phyloP scores from a whole-genome alignment of 2,888 invertebrate genomes.

The Heliconius sara region DNA sequence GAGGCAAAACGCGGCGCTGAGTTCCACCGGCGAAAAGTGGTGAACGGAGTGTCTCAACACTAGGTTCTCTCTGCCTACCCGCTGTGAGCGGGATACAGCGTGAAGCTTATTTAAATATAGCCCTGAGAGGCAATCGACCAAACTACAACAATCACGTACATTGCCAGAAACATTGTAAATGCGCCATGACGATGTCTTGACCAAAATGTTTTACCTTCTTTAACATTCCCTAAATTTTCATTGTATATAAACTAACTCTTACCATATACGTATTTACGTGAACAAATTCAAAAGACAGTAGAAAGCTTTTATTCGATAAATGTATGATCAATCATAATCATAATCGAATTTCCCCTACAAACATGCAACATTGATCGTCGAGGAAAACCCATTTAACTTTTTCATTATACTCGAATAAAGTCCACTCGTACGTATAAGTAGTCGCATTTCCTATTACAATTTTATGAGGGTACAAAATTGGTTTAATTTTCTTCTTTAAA shows the following conservation, averaged over 20 bases:
- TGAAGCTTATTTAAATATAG: neutral
- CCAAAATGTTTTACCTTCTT: too few relatives aligned
- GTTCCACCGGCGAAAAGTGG: too few relatives aligned
- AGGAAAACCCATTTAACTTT: conserved; percentile 30
- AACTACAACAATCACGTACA: neutral
- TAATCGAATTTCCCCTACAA: neutral
- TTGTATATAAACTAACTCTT: neutral
- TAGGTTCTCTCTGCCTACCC: too few relatives aligned
- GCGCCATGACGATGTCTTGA: neutral
- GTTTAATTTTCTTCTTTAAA: conserved; percentile 16
- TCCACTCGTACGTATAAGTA: conserved; percentile 19
- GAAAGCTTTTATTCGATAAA: neutral
- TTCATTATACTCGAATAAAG: conserved; percentile 34
- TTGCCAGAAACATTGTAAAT: too few relatives aligned
- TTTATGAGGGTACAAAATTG: conserved; percentile 23
- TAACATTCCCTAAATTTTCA: neutral
- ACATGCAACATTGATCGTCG: conserved; percentile 25
- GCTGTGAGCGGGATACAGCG: too few relatives aligned
- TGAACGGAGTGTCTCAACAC: too few relatives aligned
- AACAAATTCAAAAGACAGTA: neutral
- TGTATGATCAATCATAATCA: conserved; percentile 25
- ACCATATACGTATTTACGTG: neutral
- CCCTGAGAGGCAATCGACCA: neutral
- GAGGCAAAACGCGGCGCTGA: too few relatives aligned
- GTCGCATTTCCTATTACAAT: conserved; percentile 24